These are phyloP conservation scores for Caenorhabditis japonica DNA, from an alignment of 2,888 invertebrate genomes.

Conservation along the genomic window DNA sequence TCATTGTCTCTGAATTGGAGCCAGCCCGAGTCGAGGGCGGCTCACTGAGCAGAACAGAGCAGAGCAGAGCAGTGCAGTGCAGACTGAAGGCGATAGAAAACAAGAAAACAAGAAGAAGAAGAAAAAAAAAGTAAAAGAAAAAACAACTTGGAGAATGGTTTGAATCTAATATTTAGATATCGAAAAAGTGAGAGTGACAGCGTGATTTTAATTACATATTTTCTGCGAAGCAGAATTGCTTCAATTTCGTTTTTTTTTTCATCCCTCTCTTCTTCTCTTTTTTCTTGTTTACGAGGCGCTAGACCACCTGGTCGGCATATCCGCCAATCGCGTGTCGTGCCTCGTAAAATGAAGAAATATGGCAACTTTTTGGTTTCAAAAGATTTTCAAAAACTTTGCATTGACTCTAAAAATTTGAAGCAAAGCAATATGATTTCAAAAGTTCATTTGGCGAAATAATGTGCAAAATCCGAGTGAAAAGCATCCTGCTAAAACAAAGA, in stretches of 20 bases:
- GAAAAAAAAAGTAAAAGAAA: too few relatives aligned
- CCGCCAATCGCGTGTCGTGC: slow-evolving; percentile 3
- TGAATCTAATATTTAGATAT: too few relatives aligned
- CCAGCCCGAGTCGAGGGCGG: neutral
- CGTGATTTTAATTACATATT: slow-evolving; percentile 16
- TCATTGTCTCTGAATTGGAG: slow-evolving; percentile 28
- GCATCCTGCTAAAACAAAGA: neutral
- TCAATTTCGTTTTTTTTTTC: neutral
- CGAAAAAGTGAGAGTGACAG: too few relatives aligned
- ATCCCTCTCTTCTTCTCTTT: neutral
- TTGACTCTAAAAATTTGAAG: neutral
- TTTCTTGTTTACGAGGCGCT: slow-evolving; percentile 34
- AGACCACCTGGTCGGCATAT: slow-evolving; percentile 29
- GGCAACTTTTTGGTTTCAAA: neutral
- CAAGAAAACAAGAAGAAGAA: neutral
- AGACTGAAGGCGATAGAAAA: too few relatives aligned
- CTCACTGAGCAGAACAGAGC: too few relatives aligned
- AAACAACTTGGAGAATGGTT: too few relatives aligned
- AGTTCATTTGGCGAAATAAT: neutral
- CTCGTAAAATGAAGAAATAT: neutral
- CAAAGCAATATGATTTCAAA: neutral
- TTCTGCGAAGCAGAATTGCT: neutral
- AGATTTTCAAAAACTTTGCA: too few relatives aligned
- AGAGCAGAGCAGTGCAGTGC: too few relatives aligned
- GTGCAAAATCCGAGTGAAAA: too few relatives aligned